Percentiles rank a stretch among this genome's conserved stretches.
These are phyloP conservation scores for Crossocerus cetratus DNA, from an alignment of 2,888 invertebrate species.

Conservation along the genomic window DNA sequence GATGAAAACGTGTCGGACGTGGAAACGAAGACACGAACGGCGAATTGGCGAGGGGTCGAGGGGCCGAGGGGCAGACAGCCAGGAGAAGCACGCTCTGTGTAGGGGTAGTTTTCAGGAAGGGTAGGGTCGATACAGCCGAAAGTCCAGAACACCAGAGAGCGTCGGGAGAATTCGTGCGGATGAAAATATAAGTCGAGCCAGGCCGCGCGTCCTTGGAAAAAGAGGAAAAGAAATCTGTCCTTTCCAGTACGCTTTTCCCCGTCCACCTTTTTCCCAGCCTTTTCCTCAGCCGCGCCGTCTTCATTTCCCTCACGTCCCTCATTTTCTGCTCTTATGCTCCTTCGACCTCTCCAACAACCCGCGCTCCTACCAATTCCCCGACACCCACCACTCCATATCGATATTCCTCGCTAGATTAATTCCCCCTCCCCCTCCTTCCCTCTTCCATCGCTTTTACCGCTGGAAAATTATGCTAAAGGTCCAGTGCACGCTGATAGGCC, in stretches of 20 bases:
- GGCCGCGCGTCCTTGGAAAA: background rate
- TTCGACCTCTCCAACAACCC: background rate
- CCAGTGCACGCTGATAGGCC: no score
- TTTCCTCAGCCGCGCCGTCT: background rate
- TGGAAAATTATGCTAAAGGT: no score
- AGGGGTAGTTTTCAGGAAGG: constrained; percentile 45
- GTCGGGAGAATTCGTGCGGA: constrained; percentile 53
- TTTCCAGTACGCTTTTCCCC: constrained; percentile 11
- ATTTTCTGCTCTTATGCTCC: background rate
- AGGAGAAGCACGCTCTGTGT: no score
- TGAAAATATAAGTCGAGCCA: constrained; percentile 40
- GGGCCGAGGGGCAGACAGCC: constrained; percentile 11
- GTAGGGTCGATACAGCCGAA: constrained; percentile 69
- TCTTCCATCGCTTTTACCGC: no score
- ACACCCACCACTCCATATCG: no score
- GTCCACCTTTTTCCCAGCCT: background rate
- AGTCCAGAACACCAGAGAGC: constrained; percentile 62
- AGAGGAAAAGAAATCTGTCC: no score
- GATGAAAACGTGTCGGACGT: constrained; percentile 16
- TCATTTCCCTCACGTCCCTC: background rate
- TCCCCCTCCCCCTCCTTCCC: no score
- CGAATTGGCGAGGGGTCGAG: constrained; percentile 25
- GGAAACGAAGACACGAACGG: constrained; percentile 38
- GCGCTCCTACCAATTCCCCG: background rate
- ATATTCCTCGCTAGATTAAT: no score